phyloP scores from a whole-genome alignment of 2,888 invertebrate genomes.

The Xestia ashworthii region DNA sequence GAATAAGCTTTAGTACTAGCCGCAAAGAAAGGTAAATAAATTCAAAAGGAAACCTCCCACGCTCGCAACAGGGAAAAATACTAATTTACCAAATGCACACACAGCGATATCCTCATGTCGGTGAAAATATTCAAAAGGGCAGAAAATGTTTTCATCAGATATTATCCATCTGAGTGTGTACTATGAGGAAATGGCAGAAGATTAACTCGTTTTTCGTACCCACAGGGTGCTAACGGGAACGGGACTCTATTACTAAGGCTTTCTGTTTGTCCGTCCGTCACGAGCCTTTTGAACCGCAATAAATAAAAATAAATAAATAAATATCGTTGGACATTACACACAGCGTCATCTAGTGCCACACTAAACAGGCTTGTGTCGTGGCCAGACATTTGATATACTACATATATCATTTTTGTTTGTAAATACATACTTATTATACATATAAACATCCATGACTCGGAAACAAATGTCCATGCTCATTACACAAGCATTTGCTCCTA shows the following conservation, averaged over 20 bases:
- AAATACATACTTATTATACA: no score
- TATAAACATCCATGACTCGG: no score
- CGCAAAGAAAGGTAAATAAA: constrained; percentile 53
- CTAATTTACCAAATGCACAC: constrained; percentile 60
- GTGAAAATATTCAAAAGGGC: constrained; percentile 62
- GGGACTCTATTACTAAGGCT: background rate
- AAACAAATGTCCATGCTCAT: no score
- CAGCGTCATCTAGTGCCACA: no score
- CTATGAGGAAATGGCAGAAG: background rate
- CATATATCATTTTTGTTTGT: no score
- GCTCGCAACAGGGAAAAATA: constrained; percentile 44
- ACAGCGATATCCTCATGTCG: constrained; percentile 46
- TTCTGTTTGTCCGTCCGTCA: background rate
- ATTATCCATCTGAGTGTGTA: constrained; percentile 52
- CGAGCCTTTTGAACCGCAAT: background rate
- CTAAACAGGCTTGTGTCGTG: no score
- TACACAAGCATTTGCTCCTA: no score
- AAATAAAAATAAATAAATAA: no score
- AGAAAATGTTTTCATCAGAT: constrained; percentile 63
- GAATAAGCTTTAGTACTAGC: constrained; percentile 15
- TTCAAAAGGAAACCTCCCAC: constrained; percentile 47
- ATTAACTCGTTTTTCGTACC: background rate
- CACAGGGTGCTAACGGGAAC: background rate
- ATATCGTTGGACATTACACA: no score
- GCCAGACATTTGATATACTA: no score